Base-by-base conservation (phyloP, 1,140 invertebrate genomes). In the Monomorium pharaonis region DNA sequence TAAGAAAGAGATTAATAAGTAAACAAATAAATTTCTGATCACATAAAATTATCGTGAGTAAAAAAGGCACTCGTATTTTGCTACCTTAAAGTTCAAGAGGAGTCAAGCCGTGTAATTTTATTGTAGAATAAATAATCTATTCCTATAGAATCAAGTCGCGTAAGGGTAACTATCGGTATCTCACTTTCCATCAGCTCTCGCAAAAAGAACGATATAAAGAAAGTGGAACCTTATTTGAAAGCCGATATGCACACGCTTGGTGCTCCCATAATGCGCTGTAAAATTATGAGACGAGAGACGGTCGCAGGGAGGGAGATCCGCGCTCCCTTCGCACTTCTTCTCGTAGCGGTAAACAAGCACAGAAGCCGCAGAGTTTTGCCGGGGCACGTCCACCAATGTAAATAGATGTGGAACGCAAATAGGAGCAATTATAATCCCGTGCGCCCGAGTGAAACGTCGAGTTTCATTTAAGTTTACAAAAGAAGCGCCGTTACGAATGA, bases 391-490 rank as follows among this genome's bases (percentile, higher is more conserved):
- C 77, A 21, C 37, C 12, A 72, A 58, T 81, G 37, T 33, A 56
- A 72, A 67, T 51, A 72, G 37, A 81, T 56, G 18, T 27, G 37
- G 72, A 72, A 72, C 49, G 78, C 49, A 81, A 81, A 72, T 81
- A 30, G 24, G 65, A 72, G 37, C 30, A 72, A 81, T 81, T 81
- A 81, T 81, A 81, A 81, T 81, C 21, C 37, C 18, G 33, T 44
- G 37, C 18, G 21, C 18, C 44, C 44, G 24, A 80, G 21, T 16
- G 42, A 44, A 81, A 81, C 18, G 51, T 54, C 10, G 65, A 42
- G 21, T 56, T 72, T 72, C 51, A 70, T 81, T 81, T 56, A 72
- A 42, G 12, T 72, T 80, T 51, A 67, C 76, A 51, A 80, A 80
- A 51, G 30, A 37, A 67, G 14, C 33, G 44, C 14, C 21, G n/a